Percentiles rank a stretch among this genome's conserved stretches.
These are phyloP conservation scores for Diabrotica undecimpunctata DNA, from an alignment of 1,140 invertebrate genomes.

Conservation along the genomic window DNA sequence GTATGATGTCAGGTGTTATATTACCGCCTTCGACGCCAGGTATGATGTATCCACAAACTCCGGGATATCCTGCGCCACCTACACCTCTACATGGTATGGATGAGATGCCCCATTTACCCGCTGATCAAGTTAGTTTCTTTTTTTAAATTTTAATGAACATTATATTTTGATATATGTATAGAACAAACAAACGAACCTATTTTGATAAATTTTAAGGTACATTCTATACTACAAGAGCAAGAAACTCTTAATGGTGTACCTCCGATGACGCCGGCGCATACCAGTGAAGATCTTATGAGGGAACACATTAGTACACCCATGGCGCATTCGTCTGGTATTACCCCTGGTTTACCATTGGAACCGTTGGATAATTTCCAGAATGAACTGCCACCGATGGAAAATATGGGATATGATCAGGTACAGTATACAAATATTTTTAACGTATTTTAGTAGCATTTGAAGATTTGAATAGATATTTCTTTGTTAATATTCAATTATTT, in stretches of 20 bases:
- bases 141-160: not conserved
- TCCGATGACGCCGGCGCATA: conserved; percentile 40
- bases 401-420: conserved; percentile 65
- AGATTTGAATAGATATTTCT: too few species aligned
- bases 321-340: conserved; percentile 34
- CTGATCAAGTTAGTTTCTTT: conserved; percentile 48
- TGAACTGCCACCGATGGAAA: conserved; percentile 58
- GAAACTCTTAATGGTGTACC: conserved; percentile 35
- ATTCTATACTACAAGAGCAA: conserved; percentile 43
- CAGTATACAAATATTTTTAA: not conserved
- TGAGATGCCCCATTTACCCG: conserved; percentile 53
- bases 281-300: conserved; percentile 32
- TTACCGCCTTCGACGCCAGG: conserved; percentile 9
- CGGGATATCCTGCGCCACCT: conserved; percentile 41
- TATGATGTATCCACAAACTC: conserved; percentile 22
- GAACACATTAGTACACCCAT: conserved; percentile 33
- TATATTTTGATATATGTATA: not conserved
- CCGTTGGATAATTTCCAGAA: conserved; percentile 35
- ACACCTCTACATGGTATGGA: conserved; percentile 42
- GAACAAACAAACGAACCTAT: too few species aligned
- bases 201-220: conserved; percentile 27
- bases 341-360: conserved; percentile 36
- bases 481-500: too few species aligned
- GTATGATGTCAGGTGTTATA: not conserved
- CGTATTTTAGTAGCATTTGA: too few species aligned